These are phyloP conservation scores for Craterocephalus amniculus DNA, from an alignment of 2,797 vertebrate species.

Conservation along the genomic window DNA sequence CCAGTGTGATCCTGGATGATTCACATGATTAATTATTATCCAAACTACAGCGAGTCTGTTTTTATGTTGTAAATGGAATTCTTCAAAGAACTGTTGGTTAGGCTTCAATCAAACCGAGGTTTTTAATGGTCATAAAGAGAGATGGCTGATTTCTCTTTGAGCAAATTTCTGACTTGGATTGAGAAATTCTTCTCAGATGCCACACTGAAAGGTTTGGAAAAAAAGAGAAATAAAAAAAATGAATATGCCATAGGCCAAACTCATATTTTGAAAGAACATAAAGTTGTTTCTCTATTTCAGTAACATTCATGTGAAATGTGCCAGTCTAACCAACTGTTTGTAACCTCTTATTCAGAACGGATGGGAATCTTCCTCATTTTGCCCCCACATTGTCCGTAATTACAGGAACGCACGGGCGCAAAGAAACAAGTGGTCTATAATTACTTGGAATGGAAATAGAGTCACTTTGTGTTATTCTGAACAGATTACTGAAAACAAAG, in stretches of 20 bases:
- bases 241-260: no score
- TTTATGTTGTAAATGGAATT: not conserved
- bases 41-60: not conserved
- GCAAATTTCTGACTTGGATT: no score
- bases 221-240: no score
- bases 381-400: constrained; percentile 60
- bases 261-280: not conserved
- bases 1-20: not conserved
- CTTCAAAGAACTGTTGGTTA: not conserved
- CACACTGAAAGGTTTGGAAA: no score
- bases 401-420: constrained; percentile 47
- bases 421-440: constrained; percentile 52
- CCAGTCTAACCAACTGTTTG: constrained; percentile 43
- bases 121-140: not conserved
- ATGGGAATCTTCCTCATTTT: constrained; percentile 66
- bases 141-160: not conserved
- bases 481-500: constrained; percentile 57
- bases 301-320: constrained; percentile 35
- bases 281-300: constrained; percentile 36
- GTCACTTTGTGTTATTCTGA: constrained; percentile 51
- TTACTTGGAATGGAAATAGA: constrained; percentile 65
- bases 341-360: constrained; percentile 29
- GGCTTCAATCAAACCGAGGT: not conserved
- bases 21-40: not conserved
- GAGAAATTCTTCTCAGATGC: no score